phyloP scores from a whole-genome alignment of 2,888 invertebrate genomes.

The Acrobasis repandana region DNA sequence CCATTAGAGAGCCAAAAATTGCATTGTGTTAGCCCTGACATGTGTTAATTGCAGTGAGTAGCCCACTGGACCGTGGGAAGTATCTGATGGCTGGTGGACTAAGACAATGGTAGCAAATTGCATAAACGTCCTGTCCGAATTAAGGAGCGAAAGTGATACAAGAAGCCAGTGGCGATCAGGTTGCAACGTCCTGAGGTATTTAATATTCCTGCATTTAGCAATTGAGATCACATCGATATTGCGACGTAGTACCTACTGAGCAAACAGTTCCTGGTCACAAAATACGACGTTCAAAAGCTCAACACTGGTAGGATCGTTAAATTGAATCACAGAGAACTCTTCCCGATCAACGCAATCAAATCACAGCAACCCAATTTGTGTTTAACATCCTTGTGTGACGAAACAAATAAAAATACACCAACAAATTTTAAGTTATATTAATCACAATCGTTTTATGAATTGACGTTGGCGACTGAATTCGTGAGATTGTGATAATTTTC shows the following conservation, averaged over 20 bases:
- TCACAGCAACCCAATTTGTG: neutral
- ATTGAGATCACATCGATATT: constrained; percentile 46
- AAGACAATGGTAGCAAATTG: constrained; percentile 55
- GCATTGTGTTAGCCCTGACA: constrained; percentile 43
- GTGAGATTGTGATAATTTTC: constrained; percentile 10
- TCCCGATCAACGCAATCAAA: constrained; percentile 8
- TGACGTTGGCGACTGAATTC: neutral
- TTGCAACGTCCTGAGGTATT: constrained; percentile 47
- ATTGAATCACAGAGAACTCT: constrained; percentile 5
- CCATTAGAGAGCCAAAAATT: constrained; percentile 43
- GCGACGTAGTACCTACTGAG: constrained; percentile 30
- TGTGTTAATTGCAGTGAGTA: constrained; percentile 56
- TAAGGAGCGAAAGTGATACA: constrained; percentile 60
- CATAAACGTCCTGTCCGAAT: constrained; percentile 57
- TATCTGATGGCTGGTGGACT: constrained; percentile 40
- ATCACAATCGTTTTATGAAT: neutral
- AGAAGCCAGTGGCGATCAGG: constrained; percentile 28
- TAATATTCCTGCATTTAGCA: constrained; percentile 58
- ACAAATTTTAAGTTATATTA: neutral
- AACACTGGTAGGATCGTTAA: constrained; percentile 5
- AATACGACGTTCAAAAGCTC: constrained; percentile 13
- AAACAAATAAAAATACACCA: neutral
- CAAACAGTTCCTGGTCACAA: constrained; percentile 20
- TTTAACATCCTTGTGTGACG: neutral
- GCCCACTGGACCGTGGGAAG: constrained; percentile 62